Evolutionary conservation across 2,113 vertebrate species (phyloP), one percentile per base, ranked within the genome.

Genomic region (Peromyscus polionotus): DNA sequence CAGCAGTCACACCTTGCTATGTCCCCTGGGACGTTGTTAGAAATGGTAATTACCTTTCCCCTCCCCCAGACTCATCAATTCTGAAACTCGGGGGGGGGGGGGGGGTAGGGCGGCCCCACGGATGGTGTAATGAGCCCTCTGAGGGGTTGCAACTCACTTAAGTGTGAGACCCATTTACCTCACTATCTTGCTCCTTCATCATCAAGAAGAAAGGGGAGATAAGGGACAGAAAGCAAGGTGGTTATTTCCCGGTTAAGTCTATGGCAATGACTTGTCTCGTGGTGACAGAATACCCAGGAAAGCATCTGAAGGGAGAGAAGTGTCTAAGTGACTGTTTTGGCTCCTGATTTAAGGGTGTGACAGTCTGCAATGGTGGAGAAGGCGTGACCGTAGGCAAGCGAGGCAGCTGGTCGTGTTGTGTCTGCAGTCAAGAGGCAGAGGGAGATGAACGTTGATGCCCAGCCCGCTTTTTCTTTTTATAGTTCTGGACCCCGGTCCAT

Each of bases 1-100:
- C 76, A 81, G 28, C 48, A 54, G 68, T 79, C 24, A 45, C 54
- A n/a, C 39, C 57, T 65, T 63, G 33, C 26, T 39, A 13, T 12
- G 22, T 19, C 79, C 75, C 48, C 33, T 88, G 94, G 93, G 93
- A 88, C 68, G 51, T 95, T 94, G 94, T 97, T 95, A 96, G 80
- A 97, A 79, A 88, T 39, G 13, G 31, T 96, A 19, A 92, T 95
- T 95, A 80, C 91, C 42, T 70, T 42, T 7, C 36, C 36, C 59
- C 65, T 11, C 77, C n/a, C 61, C 70, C 48, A 96, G 88, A 90
- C 54, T 42, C 63, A 51, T 20, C 72, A 51, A 88, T 81, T 63
- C 63, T 87, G 79, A 87, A 90, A 70, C 90, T 63, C 11, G 19
- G 5, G 36, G 80, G 45, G 39, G 36, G 80, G 45, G 39, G 36